These are phyloP conservation scores for Phocides pigmalion DNA, from an alignment of 1,140 invertebrate genomes.

Conservation along the genomic window DNA sequence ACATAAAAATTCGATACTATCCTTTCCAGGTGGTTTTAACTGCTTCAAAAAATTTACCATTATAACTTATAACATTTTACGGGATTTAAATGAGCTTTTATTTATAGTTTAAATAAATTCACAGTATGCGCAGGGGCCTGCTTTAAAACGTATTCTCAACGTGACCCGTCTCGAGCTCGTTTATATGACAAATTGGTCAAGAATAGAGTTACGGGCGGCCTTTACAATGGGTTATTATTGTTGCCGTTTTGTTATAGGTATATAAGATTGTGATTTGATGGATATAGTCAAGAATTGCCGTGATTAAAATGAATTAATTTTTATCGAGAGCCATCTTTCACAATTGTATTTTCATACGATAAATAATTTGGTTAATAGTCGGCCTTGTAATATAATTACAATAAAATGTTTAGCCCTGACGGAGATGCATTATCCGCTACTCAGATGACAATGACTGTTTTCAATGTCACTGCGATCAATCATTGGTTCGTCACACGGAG, in stretches of 20 bases:
- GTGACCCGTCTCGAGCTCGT: slow-evolving; percentile 7
- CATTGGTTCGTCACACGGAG: slow-evolving; percentile 55
- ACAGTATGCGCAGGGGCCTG: not conserved
- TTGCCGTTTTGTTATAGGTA: slow-evolving; percentile 52
- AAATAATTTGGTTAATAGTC: not conserved
- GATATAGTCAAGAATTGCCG: slow-evolving; percentile 37
- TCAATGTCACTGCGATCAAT: slow-evolving; percentile 70
- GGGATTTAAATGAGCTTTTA: not conserved
- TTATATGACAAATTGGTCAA: slow-evolving; percentile 63
- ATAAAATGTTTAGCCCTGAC: slow-evolving; percentile 1
- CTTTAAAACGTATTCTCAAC: not conserved
- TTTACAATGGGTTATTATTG: slow-evolving; percentile 47
- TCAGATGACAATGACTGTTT: slow-evolving; percentile 41
- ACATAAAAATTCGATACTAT: too few species aligned
- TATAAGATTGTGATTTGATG: slow-evolving; percentile 43
- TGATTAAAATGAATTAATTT: slow-evolving; percentile 38
- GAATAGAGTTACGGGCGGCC: slow-evolving; percentile 57
- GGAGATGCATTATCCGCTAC: not conserved
- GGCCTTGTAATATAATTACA: slow-evolving; percentile 8
- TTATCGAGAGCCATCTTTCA: too few species aligned
- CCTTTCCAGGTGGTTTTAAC: too few species aligned
- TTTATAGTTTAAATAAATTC: not conserved
- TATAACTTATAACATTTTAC: too few species aligned
- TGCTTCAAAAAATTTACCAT: too few species aligned
- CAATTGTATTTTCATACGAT: too few species aligned